Evolutionary conservation across 2,888 invertebrate genomes (phyloP).

Genomic region (Eupithecia abbreviata): DNA sequence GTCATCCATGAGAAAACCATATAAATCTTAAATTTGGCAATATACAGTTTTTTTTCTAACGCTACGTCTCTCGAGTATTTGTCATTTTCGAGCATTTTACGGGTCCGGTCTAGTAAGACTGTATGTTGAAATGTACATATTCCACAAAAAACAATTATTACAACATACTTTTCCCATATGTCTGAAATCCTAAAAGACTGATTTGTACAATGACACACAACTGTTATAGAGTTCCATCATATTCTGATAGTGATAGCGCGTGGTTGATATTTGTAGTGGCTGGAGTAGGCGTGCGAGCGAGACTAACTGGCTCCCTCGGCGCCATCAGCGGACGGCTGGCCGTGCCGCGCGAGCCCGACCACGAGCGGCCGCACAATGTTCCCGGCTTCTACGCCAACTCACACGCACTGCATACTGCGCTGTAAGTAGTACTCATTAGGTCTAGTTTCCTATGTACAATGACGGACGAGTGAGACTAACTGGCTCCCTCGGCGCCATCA

Average conservation of each 20-base stretch:
- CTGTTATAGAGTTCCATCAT: not conserved
- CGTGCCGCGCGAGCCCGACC: constrained; percentile 68
- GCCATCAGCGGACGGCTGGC: constrained; percentile 72
- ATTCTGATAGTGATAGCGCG: not conserved
- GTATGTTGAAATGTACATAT: too few species aligned
- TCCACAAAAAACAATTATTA: too few species aligned
- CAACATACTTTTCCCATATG: too few species aligned
- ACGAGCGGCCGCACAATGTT: constrained; percentile 76
- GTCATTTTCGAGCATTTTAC: not conserved
- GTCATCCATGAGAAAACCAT: too few species aligned
- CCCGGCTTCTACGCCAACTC: constrained; percentile 74
- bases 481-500: constrained; percentile 78
- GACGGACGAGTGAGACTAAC: constrained; percentile 75
- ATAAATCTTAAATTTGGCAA: too few species aligned
- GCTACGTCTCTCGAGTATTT: not conserved
- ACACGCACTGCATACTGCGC: constrained; percentile 57
- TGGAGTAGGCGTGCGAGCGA: constrained; percentile 64
- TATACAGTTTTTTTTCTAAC: not conserved
- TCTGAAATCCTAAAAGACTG: too few species aligned
- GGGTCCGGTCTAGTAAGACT: too few species aligned
- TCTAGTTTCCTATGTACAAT: not conserved
- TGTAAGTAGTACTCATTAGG: constrained; percentile 54
- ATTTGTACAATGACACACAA: too few species aligned
- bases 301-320: constrained; percentile 77
- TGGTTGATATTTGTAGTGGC: constrained; percentile 49